Evolutionary conservation across 2,888 invertebrate genomes (phyloP).

Genomic region (Polyommatus icarus): DNA sequence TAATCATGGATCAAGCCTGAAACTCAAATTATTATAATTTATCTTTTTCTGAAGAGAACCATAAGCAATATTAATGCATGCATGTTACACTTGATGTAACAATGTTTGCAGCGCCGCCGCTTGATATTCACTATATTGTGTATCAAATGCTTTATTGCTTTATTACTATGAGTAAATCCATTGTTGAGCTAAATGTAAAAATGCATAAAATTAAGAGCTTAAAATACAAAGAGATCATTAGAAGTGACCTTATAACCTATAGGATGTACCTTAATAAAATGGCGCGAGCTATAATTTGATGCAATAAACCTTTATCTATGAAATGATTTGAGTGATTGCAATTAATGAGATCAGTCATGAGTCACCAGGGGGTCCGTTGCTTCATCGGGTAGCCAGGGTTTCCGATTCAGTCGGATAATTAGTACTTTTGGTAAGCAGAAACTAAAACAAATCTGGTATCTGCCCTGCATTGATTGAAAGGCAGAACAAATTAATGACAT

Average conservation of each 20-base stretch:
- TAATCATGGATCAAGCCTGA: too few relatives aligned
- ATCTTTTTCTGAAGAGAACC: too few relatives aligned
- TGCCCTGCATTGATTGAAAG: too few relatives aligned
- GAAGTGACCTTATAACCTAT: constrained; percentile 30
- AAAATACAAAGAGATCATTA: constrained; percentile 26
- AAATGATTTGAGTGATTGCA: constrained; percentile 41
- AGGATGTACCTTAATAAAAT: constrained; percentile 31
- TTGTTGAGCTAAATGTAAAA: background rate
- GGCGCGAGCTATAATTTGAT: constrained; percentile 37
- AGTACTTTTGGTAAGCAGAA: background rate
- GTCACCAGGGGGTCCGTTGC: constrained; percentile 37
- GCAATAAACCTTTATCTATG: constrained; percentile 37
- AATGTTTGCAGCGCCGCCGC: background rate
- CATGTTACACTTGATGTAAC: too few relatives aligned
- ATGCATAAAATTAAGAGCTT: constrained; percentile 26
- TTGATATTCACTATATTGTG: background rate
- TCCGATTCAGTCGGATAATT: background rate
- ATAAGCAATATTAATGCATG: too few relatives aligned
- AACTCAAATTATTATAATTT: too few relatives aligned
- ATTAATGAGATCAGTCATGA: constrained; percentile 45
- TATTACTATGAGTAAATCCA: constrained; percentile 17
- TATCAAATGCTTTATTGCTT: background rate
- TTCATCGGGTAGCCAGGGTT: constrained; percentile 16
- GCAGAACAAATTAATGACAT: too few relatives aligned
- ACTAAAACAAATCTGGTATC: too few relatives aligned